Percentiles rank a stretch among this genome's conserved stretches.
Evolutionary conservation across 2,113 vertebrate genomes (phyloP).

Genomic region (Parus major): DNA sequence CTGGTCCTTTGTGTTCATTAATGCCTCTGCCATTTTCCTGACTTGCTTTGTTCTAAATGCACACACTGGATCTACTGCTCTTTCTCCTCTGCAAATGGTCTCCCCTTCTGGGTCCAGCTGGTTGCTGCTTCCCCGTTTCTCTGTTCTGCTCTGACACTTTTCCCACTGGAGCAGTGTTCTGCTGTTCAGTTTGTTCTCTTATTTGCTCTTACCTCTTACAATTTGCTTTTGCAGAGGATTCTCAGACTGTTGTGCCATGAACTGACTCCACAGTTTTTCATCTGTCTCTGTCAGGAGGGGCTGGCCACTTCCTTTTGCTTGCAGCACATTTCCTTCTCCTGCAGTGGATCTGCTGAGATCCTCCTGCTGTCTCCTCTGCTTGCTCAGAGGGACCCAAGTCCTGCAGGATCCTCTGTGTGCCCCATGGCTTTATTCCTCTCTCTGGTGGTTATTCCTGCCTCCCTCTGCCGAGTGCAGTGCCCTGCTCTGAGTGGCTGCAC

Average conservation of each 20-base stretch:
- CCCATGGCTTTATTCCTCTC: not conserved
- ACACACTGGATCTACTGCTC: not conserved
- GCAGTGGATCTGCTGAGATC: not conserved
- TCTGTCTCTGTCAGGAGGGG: not conserved
- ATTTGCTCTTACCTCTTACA: not conserved
- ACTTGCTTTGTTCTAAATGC: not conserved
- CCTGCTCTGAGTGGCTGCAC: not conserved
- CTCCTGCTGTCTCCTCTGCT: not conserved
- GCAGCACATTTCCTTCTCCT: not conserved
- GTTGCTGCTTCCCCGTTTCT: not conserved
- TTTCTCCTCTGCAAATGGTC: not conserved
- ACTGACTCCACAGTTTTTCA: not conserved
- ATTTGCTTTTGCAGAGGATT: not conserved
- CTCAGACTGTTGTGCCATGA: not conserved
- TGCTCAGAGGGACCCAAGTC: fast-evolving
- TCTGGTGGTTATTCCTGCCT: not conserved
- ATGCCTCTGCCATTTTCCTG: not conserved
- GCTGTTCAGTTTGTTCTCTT: not conserved
- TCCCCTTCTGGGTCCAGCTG: not conserved
- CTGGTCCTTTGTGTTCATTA: not conserved
- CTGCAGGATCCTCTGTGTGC: not conserved
- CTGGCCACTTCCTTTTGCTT: not conserved
- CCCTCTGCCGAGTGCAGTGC: not conserved
- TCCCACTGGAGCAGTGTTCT: not conserved
- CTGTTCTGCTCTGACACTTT: not conserved